phyloP scores from a whole-genome alignment of 2,888 invertebrate species.

The Subacronicta megacephala region DNA sequence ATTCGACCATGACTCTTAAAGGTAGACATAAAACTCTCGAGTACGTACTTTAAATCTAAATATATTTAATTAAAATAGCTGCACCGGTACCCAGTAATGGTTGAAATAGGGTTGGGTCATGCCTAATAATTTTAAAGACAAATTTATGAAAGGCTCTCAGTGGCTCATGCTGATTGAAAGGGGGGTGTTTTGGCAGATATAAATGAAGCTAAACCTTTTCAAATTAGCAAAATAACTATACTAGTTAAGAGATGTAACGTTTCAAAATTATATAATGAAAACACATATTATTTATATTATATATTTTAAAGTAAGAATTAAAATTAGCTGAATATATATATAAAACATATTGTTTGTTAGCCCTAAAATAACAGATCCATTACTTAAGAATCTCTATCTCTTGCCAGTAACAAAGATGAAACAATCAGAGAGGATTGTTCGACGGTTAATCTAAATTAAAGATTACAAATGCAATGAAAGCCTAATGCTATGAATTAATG shows the following conservation, averaged over 20 bases:
- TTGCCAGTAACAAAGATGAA: slow-evolving; percentile 61
- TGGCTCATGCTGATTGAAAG: not conserved
- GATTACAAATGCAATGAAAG: slow-evolving; percentile 58
- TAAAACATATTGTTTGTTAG: not conserved
- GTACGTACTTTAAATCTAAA: slow-evolving; percentile 68
- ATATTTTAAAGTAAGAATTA: no score
- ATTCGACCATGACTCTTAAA: slow-evolving; percentile 64
- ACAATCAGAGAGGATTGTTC: slow-evolving; percentile 58
- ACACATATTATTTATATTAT: no score
- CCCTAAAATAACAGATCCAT: slow-evolving; percentile 18
- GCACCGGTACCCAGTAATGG: slow-evolving; percentile 56
- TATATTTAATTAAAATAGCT: slow-evolving; percentile 76
- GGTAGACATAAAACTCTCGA: slow-evolving; percentile 68
- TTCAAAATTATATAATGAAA: no score
- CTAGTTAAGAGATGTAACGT: no score
- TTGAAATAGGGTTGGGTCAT: slow-evolving; percentile 35
- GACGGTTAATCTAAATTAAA: slow-evolving; percentile 63
- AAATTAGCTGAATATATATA: no score
- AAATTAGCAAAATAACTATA: no score
- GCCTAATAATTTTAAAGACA: not conserved
- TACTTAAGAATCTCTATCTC: no score
- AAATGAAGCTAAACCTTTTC: no score
- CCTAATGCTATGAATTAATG: slow-evolving; percentile 64
- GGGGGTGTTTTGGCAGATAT: not conserved
- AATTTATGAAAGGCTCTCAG: not conserved